Evolutionary conservation across 2,888 invertebrate species (phyloP), one percentile per base, ranked within the genome.

Genomic region (Oscheius sp.): DNA sequence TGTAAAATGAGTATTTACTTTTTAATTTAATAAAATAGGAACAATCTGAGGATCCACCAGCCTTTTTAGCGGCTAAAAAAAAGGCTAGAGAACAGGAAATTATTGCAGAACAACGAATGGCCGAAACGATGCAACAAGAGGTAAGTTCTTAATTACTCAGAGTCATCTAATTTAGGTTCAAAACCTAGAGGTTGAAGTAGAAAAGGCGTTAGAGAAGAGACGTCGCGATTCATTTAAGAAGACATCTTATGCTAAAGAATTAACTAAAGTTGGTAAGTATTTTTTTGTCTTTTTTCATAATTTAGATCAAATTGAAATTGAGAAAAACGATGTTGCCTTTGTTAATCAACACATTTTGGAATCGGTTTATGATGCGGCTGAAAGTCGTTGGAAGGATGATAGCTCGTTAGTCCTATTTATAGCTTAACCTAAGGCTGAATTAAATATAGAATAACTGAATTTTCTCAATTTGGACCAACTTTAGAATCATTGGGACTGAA

Each of bases 1-100:
- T 79, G 96, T 96, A 87, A 94, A n/a, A 95, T 81, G 95, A 4
- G 3, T 10, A 37, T 37, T 37, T 37, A 37, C 8, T 8, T 8
- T 10, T 48, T 20, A 48, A 48, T n/a, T 20, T n/a, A 15, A 10
- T 20, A 48, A 20, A 63, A 39, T 31, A 78, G 79, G 85, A 85
- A 45, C 81, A 84, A 58, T 72, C 72, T 34, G 85, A 85, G 73
- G 85, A 85, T 72, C 85, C 85, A 5, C 85, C 85, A 10, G 84
- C 85, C 0, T 85, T 75, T 61, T 72, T 77, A 46, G 84, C 80
- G 64, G 73, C 84, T 2, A 76, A 81, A 61, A 67, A 76, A 20
- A 75, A 67, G 58, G 80, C 79, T 5, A 75, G 81, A 46, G 84
- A 84, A 42, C 74, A 77, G 65, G 72, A 75, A 50, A 48, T 80